A percentile compares a stretch with the other conserved stretches of the same genome.
These are phyloP conservation scores for Leptinotarsa rubiginosa DNA, from an alignment of 2,888 invertebrate genomes.

Conservation along the genomic window DNA sequence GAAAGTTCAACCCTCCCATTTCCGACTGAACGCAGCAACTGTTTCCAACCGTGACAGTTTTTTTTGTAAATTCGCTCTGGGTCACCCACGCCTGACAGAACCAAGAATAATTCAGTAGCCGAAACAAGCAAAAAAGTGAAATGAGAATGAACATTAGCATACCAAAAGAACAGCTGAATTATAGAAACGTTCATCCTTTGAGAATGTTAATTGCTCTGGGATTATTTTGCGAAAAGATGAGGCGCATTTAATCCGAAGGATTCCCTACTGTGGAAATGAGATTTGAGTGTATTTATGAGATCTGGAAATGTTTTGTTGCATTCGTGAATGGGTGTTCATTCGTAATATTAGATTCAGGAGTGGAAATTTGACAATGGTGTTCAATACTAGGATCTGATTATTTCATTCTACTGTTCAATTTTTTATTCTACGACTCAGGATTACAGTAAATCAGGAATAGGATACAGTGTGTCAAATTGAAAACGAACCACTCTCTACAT, in stretches of 20 bases:
- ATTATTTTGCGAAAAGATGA: conserved; percentile 41
- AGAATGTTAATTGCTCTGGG: conserved; percentile 39
- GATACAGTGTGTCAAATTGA: no score
- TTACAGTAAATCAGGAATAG: no score
- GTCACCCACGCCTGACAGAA: background rate
- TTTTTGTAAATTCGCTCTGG: background rate
- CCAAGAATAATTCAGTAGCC: background rate
- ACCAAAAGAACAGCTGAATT: conserved; percentile 36
- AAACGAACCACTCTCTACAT: no score
- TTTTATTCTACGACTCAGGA: no score
- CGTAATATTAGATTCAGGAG: no score
- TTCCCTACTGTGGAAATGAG: conserved; percentile 36
- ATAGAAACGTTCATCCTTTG: conserved; percentile 27
- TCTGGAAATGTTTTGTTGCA: background rate
- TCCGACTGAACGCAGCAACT: background rate
- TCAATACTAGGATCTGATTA: no score
- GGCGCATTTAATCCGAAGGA: conserved; percentile 30
- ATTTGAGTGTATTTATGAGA: conserved; percentile 29
- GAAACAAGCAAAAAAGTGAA: conserved; percentile 13
- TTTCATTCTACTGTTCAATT: no score
- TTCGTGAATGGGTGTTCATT: background rate
- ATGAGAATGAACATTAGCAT: conserved; percentile 37
- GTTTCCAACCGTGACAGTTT: background rate
- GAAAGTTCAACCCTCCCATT: background rate
- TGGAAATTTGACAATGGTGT: no score